Base-by-base conservation (phyloP, 2,888 invertebrate species). In the Chaetoderma sp. region DNA sequence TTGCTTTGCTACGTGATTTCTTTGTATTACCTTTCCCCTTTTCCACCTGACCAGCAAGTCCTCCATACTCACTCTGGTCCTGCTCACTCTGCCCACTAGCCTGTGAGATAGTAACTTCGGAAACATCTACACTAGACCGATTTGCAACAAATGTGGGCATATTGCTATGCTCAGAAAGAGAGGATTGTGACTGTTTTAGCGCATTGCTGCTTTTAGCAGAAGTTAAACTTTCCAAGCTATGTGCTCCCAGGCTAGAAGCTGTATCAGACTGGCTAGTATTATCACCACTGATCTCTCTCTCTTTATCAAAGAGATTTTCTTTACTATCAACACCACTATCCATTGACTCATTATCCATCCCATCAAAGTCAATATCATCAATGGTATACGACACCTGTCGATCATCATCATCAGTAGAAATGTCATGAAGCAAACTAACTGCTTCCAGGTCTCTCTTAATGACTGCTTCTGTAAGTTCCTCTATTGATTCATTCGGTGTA, bases 311-410 rank as follows among this genome's bases (percentile, higher is more conserved):
- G 23, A 49, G 23, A 6, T 49, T 49, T 23, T 49, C 49, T 49
- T 49, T 49, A 13, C 52, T 28, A 23, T 16, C 32, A 18, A 23
- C 32, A 3, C 52, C 52, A 30, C 52, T 52, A 21, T 52, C 52
- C 2, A 52, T 8, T 2, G 52, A 52, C 4, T 2, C 52, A 13
- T 18, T 16, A 28, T 52, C 52, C 3, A 33, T 33, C 8, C 2
- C 52, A 4, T 52, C 52, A 10, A 52, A 30, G 32, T 52, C 52
- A 18, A 52, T 52, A 30, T 52, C 52, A 30, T 52, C 52, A 28
- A 52, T n/a, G 28, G 52, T 52, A 8, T 52, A 52, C 16, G 30
- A n/a, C 21, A 36, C 55, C 16, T 28, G 45, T 42, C 33, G 32
- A 10, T 25, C 52, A 3, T 52, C 52, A 4, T 32, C 32, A 1